Conservation (phyloP, 2,797 vertebrate genomes). For the Sebastes glaucus region DNA sequence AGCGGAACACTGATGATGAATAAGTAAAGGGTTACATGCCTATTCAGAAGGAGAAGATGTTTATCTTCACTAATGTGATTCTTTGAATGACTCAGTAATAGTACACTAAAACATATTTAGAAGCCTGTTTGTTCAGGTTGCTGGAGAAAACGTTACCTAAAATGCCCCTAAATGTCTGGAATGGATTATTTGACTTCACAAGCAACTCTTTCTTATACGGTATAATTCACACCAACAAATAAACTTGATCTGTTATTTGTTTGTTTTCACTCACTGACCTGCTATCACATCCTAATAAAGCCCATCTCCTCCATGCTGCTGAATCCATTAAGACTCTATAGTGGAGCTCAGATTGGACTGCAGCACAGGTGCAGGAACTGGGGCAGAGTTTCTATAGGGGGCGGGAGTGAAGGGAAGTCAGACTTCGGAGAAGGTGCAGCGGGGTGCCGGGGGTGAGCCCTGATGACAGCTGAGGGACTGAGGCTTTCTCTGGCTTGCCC, state of each 20-base stretch:
- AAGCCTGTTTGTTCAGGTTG: slow-evolving; percentile 4
- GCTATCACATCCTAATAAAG: slow-evolving; percentile 45
- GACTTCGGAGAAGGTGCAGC: slow-evolving; percentile 64
- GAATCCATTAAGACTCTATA: slow-evolving; percentile 66
- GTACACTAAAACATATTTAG: slow-evolving; percentile 25
- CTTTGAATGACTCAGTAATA: slow-evolving; percentile 12
- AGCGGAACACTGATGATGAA: slow-evolving; percentile 29
- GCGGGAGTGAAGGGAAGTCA: slow-evolving; percentile 49
- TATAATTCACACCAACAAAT: neutral
- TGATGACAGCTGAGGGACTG: slow-evolving; percentile 80
- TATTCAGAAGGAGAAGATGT: slow-evolving; percentile 20
- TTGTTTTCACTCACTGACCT: slow-evolving; percentile 6
- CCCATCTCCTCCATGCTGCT: slow-evolving; percentile 18
- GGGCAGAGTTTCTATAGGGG: slow-evolving; percentile 56
- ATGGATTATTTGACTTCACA: neutral
- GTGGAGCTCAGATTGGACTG: slow-evolving; percentile 59
- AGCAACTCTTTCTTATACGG: neutral
- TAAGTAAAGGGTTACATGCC: slow-evolving; percentile 32
- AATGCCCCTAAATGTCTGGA: neutral
- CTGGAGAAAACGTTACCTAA: neutral
- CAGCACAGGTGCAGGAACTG: slow-evolving; percentile 75
- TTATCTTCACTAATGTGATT: slow-evolving; percentile 24
- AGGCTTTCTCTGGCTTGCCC: slow-evolving; percentile 74
- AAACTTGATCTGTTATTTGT: neutral
- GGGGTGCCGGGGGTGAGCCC: slow-evolving; percentile 68